These are phyloP conservation scores for Lysandra coridon DNA, from an alignment of 2,888 invertebrate species.

Conservation along the genomic window DNA sequence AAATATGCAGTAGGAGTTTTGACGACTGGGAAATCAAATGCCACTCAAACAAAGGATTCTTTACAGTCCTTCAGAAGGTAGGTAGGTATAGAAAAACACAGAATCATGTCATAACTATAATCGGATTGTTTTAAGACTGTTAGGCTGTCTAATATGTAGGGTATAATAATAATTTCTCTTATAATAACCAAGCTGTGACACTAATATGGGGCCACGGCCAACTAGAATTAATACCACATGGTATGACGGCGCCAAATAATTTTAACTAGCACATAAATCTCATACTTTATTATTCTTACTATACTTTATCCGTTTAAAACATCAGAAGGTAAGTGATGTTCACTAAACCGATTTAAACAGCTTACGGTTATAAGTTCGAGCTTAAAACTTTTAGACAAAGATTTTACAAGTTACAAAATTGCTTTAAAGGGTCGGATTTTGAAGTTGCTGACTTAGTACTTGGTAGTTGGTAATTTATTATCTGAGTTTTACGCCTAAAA, in stretches of 20 bases:
- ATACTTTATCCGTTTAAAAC: not conserved
- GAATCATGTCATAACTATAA: constrained; percentile 14
- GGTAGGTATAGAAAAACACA: not conserved
- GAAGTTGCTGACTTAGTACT: constrained; percentile 28
- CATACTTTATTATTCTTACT: not conserved
- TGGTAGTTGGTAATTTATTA: constrained; percentile 37
- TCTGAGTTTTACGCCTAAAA: constrained; percentile 13
- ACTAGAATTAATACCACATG: constrained; percentile 3
- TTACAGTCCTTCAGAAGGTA: not conserved
- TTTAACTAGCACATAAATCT: constrained; percentile 5
- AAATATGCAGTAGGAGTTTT: not conserved
- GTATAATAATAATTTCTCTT: not conserved
- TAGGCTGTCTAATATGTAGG: constrained; percentile 18
- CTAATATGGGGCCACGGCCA: constrained; percentile 15
- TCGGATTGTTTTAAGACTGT: constrained; percentile 24
- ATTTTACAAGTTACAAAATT: not conserved
- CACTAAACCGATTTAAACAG: not conserved
- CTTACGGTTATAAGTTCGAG: not conserved
- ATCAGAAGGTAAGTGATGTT: not conserved
- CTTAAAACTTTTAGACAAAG: not conserved
- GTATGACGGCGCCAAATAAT: not conserved
- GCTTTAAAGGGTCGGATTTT: not conserved
- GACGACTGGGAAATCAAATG: not conserved
- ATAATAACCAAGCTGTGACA: constrained; percentile 16
- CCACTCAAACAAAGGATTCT: not conserved